These are phyloP conservation scores for Archaeoteleia sp. DNA, from an alignment of 2,888 invertebrate genomes.

Conservation along the genomic window DNA sequence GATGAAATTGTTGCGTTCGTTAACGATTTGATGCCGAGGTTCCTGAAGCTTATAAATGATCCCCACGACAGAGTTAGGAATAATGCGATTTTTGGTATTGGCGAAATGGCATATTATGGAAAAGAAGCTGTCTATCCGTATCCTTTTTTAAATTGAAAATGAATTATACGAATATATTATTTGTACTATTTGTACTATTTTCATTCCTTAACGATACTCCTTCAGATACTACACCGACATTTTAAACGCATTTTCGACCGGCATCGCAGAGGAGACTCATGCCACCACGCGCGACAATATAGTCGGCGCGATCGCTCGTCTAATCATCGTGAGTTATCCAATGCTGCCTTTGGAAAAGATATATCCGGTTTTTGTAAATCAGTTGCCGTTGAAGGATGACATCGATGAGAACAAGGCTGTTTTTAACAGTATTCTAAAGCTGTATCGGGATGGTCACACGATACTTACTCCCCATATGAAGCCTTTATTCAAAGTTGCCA, in stretches of 20 bases:
- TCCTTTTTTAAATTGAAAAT: too few relatives aligned
- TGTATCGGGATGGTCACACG: constrained; percentile 80
- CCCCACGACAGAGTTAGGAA: constrained; percentile 83
- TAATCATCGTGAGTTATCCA: constrained; percentile 81
- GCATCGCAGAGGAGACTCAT: constrained; percentile 81
- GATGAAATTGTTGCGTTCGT: constrained; percentile 78
- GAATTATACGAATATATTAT: too few relatives aligned
- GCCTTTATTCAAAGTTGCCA: constrained; percentile 77
- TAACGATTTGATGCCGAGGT: constrained; percentile 79
- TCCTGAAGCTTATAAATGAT: constrained; percentile 80
- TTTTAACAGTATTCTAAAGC: constrained; percentile 79
- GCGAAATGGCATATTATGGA: constrained; percentile 82
- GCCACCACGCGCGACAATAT: constrained; percentile 84
- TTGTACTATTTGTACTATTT: too few relatives aligned
- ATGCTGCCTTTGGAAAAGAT: constrained; percentile 83
- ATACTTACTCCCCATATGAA: constrained; percentile 77
- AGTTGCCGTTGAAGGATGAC: constrained; percentile 84
- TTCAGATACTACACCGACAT: constrained; percentile 82
- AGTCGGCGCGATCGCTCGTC: constrained; percentile 84
- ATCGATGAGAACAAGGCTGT: constrained; percentile 84
- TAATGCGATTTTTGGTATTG: constrained; percentile 85
- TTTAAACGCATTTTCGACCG: constrained; percentile 80
- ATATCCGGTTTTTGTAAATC: constrained; percentile 82
- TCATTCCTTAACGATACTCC: too few relatives aligned
- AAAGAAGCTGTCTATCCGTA: constrained; percentile 80